Conservation (phyloP, 2,888 invertebrate species). For the Microplitis manilae region DNA sequence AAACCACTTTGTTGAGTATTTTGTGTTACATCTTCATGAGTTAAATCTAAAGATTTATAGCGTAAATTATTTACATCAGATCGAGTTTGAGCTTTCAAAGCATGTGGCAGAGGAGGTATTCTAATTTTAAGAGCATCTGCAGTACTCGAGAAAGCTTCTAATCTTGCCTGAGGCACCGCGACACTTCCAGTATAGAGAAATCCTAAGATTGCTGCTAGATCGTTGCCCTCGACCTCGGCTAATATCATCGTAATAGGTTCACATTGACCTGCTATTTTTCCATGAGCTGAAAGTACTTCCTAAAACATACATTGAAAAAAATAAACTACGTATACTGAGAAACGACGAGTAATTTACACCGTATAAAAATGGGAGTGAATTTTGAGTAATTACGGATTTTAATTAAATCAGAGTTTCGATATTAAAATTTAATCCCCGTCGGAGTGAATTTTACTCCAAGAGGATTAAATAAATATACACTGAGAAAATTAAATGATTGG, state of each 20-base stretch:
- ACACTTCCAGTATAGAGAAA: conserved; percentile 82
- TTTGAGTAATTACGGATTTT: too few species aligned
- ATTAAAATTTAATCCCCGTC: too few species aligned
- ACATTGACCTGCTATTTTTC: conserved; percentile 56
- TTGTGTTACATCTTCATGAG: neutral
- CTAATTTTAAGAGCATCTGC: conserved; percentile 68
- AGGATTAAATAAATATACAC: too few species aligned
- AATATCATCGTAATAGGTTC: conserved; percentile 78
- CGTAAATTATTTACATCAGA: conserved; percentile 10
- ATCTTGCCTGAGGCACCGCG: conserved; percentile 74
- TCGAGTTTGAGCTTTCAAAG: conserved; percentile 31
- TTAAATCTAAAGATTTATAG: neutral
- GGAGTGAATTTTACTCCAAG: too few species aligned
- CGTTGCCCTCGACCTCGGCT: conserved; percentile 77
- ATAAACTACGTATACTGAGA: too few species aligned
- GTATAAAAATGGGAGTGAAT: too few species aligned
- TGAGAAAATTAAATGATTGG: too few species aligned
- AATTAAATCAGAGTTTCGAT: too few species aligned
- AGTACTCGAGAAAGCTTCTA: conserved; percentile 76
- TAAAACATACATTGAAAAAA: conserved; percentile 44
- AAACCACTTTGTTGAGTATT: conserved; percentile 36
- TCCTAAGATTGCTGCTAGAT: conserved; percentile 78
- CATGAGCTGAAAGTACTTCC: conserved; percentile 66
- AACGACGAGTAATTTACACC: too few species aligned
- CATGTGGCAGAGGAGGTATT: conserved; percentile 58